Evolutionary conservation across 2,888 invertebrate genomes (phyloP), one percentile per base, ranked within the genome.

Genomic region (Volucella zonaria): DNA sequence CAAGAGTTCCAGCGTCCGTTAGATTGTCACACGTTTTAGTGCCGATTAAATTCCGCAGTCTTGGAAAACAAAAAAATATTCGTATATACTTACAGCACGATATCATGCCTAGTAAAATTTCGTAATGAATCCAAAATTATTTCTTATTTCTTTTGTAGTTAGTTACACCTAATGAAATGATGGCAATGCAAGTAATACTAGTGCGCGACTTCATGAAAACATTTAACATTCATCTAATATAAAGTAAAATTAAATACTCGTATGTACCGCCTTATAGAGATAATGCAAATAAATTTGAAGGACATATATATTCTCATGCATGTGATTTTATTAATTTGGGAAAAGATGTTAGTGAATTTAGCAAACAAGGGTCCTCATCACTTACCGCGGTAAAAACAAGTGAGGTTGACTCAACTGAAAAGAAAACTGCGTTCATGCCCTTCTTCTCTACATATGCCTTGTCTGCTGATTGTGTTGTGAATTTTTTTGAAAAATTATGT

Each of bases 191-290:
- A 1, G 10, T 79, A 15, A 79, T 79, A 8, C 15, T 58, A 6
- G 45, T 66, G 42, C 54, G 79, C 10, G 67, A 67, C 8, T 74
- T 73, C 42, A 74, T 79, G 67, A 18, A 45, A 18, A 52, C 31
- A n/a, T 79, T 74, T 74, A 15, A 49, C 4, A 54, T 74, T 11
- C 1, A 52, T 45, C 9, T 74, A n/a, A 42, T 9, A 10, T 52
- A 73, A 62, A 62, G 2, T 11, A 59, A 42, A 59, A 51, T 14
- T 14, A 59, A 42, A 70, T 23, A n/a, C n/a, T n/a, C n/a, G n/a
- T n/a, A 49, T 68, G 45, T 68, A 56, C 11, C 12, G 23, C 6
- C 38, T 23, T 8, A 38, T 8, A 68, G 38, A 56, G 8, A 15
- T 68, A 15, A 56, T 2, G 3, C 15, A 15, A 68, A 68, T 68